Percentiles rank a stretch among this genome's conserved stretches.
Evolutionary conservation across 2,113 vertebrate genomes (phyloP).

Genomic region (Patagioenas fasciata): DNA sequence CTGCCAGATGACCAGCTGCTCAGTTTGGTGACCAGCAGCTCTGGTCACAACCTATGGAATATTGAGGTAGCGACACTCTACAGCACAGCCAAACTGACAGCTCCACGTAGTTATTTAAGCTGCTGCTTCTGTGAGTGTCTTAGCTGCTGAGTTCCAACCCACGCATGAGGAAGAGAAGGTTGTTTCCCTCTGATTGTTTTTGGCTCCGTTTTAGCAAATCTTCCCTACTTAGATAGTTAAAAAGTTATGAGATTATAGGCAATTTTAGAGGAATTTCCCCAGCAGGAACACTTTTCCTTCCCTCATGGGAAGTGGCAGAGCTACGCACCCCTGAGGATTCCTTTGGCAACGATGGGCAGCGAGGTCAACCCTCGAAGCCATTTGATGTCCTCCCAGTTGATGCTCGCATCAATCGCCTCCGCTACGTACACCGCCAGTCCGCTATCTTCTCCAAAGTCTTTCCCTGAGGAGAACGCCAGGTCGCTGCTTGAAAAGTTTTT

Average conservation of each 20-base stretch:
- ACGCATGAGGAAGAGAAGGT: neutral
- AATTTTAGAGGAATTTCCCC: neutral
- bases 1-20: neutral
- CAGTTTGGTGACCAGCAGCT: neutral
- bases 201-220: neutral
- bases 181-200: neutral
- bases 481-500: conserved; percentile 87
- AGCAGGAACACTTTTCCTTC: neutral
- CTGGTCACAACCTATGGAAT: neutral
- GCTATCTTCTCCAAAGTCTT: conserved; percentile 85
- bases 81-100: neutral
- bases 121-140: neutral
- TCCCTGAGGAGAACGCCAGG: conserved; percentile 84
- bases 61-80: no score
- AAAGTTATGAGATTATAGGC: neutral
- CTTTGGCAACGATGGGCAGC: conserved; percentile 89
- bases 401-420: conserved; percentile 85
- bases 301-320: fast-evolving
- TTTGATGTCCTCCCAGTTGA: conserved; percentile 88
- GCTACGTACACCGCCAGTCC: conserved; percentile 90
- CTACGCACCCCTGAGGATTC: conserved; percentile 84
- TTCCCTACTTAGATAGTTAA: neutral
- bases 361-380: conserved; percentile 87
- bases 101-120: neutral
- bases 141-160: fast-evolving